Evolutionary conservation across 1,140 invertebrate species (phyloP).

Genomic region (Drosophila ercepeae): DNA sequence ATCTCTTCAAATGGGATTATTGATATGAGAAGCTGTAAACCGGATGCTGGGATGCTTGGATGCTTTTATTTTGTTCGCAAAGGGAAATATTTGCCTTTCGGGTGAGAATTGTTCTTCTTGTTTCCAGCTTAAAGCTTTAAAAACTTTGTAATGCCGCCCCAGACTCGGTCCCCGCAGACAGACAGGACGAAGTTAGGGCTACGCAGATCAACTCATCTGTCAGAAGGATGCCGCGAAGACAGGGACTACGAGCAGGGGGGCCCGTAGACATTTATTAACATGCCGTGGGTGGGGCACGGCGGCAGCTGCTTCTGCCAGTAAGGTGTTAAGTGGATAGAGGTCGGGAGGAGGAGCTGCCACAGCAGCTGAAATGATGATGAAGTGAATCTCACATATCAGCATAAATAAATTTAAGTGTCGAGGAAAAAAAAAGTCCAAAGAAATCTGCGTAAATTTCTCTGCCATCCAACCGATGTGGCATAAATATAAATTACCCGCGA

Average conservation of each 20-base stretch:
- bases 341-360: conserved; percentile 13
- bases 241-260: background rate
- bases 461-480: conserved; percentile 42
- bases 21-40: conserved; percentile 69
- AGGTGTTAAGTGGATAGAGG: conserved; percentile 43
- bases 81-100: conserved; percentile 47
- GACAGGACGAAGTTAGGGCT: conserved; percentile 38
- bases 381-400: conserved; percentile 60
- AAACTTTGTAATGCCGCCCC: conserved; percentile 63
- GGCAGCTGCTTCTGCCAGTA: conserved; percentile 45
- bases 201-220: conserved; percentile 61
- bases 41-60: conserved; percentile 18
- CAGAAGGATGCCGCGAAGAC: conserved; percentile 15
- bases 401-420: conserved; percentile 57
- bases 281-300: conserved; percentile 48
- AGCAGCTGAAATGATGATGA: conserved; percentile 76
- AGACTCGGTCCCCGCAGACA: background rate
- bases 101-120: conserved; percentile 31
- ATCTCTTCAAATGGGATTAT: conserved; percentile 70
- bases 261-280: conserved; percentile 68
- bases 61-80: background rate
- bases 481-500: conserved; percentile 53
- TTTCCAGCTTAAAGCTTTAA: conserved; percentile 71
- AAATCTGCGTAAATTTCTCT: conserved; percentile 75
- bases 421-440: conserved; percentile 32